Evolutionary conservation across 2,888 invertebrate genomes (phyloP), one percentile per base, ranked within the genome.

Genomic region (Lathronympha strigana): DNA sequence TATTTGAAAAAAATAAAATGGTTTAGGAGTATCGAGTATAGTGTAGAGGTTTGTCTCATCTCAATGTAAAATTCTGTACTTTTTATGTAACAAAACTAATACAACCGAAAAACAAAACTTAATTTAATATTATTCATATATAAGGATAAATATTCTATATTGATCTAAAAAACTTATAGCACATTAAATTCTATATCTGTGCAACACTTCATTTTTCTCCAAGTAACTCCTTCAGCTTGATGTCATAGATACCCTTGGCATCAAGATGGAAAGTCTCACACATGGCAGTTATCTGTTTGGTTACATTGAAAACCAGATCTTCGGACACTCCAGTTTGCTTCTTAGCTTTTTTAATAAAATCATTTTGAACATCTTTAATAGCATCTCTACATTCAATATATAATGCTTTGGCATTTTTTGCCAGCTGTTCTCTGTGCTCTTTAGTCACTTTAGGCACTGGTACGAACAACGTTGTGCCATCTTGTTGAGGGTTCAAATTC

Each of bases 401-500:
- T 57, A 97, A 78, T 0, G 93, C 90, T 87, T 97, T 98, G 0
- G 98, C 98, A 93, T 95, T 97, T 87, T 97, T 98, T 0, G 97
- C 95, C 66, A 99, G 90, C 67, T 93, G 94, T 87, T 98, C 98
- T 71, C 99, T 93, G 78, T 98, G 96, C 82, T 99, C 98, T 80
- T 96, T 96, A 0, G 99, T 98, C 0, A 99, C 96, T 86, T 97
- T 98, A 11, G 98, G 98, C 71, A 98, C 94, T 38, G 97, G 96
- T 58, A 99, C 93, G 84, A 94, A 98, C 53, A 99, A 86, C 1
- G 96, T 97, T 1, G 97, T 98, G 21, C 98, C 98, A 81, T 99
- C 98, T 84, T 98, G 98, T 81, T 98, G 98, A 0, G 98, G 98
- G 89, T 97, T 98, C 62, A 98, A 88, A 84, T 98, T 98, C 93